phyloP scores from a whole-genome alignment of 1,140 invertebrate genomes.

The Sycophila sp. region DNA sequence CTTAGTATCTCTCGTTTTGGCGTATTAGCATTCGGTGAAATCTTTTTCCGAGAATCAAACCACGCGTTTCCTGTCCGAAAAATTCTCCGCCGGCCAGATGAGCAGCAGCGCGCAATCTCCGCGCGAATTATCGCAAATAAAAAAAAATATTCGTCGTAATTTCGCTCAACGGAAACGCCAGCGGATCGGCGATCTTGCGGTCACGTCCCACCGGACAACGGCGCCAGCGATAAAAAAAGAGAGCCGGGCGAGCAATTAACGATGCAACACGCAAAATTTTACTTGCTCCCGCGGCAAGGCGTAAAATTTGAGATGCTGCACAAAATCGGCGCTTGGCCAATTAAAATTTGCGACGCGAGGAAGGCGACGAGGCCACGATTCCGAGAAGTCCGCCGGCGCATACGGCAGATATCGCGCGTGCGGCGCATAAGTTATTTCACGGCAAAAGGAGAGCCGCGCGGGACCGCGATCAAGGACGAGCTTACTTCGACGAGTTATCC shows the following conservation, averaged over 20 bases:
- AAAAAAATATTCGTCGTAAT: not conserved
- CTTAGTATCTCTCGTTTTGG: no score
- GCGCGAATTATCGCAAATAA: not conserved
- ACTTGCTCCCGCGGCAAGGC: no score
- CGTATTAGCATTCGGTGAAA: no score
- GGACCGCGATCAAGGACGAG: constrained; percentile 22
- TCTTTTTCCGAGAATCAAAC: not conserved
- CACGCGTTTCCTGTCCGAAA: not conserved
- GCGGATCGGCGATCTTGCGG: no score
- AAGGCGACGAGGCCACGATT: no score
- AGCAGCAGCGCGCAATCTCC: not conserved
- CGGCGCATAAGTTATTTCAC: not conserved
- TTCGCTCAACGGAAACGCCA: not conserved
- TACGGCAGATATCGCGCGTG: not conserved
- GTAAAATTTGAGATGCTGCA: no score
- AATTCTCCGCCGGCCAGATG: no score
- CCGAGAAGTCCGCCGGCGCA: no score
- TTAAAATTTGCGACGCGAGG: not conserved
- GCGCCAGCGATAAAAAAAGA: no score
- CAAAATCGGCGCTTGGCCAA: not conserved
- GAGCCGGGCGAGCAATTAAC: no score
- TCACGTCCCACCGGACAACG: no score
- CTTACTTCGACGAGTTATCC: constrained; percentile 16
- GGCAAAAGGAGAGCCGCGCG: not conserved
- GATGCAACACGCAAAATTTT: no score